Evolutionary conservation across 2,797 vertebrate genomes (phyloP), one percentile per base, ranked within the genome.

Genomic region (Sebastolobus altivelis): DNA sequence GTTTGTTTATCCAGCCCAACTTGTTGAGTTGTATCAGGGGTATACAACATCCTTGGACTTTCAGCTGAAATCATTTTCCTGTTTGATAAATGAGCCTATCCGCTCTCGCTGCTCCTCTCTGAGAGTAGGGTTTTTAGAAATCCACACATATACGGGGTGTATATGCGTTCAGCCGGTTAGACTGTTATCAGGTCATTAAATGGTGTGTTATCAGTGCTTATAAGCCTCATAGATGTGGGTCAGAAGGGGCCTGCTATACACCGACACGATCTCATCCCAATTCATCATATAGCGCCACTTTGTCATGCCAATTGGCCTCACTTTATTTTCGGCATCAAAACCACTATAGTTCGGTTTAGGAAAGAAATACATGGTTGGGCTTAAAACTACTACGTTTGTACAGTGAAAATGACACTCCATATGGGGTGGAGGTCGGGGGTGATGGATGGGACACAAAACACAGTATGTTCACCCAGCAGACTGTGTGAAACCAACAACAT

Each of bases 21-120:
- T 43, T 84, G 75, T 84, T 80, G 81, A 66, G 31, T 59, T 84
- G 58, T 83, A 84, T 87, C 72, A 75, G 49, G 77, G 70, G 46
- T 78, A 80, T 78, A 85, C 67, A 52, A 35, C 60, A 56, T 78
- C 71, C 72, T 79, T 77, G 70, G 76, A 85, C 68, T 82, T 71
- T 87, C 62, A 70, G 73, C 59, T 49, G 49, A 78, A 83, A 72
- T 83, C 0, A 65, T 84, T 85, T 82, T 46, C 35, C n/a, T 31
- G 29, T 71, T 79, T 82, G 29, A 88, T 81, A 72, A 85, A 88
- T 77, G 59, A 55, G 31, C 31, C 38, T 67, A 29, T 83, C 31
- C 11, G 31, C 70, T 71, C 55, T 65, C 20, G 6, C 49, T 70
- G 46, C 25, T 52, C 37, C 54, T 61, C 68, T 65, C 52, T 6